Conservation (phyloP, 2,888 invertebrate genomes). For the Plagodis pulveraria region DNA sequence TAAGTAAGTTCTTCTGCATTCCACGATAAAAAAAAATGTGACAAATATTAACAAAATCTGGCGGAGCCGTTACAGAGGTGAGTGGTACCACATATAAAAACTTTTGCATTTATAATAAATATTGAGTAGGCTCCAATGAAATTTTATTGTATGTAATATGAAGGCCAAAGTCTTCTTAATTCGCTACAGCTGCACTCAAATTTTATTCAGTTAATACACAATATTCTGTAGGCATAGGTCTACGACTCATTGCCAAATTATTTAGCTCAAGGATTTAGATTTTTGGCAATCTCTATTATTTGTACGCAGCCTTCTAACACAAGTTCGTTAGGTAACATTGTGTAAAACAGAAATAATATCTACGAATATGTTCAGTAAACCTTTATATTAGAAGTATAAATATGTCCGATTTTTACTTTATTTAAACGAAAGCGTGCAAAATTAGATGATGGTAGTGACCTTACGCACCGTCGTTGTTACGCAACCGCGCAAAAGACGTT, state of each 20-base stretch:
- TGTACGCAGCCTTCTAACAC: slow-evolving; percentile 16
- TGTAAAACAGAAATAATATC: slow-evolving; percentile 38
- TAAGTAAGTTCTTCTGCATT: no score
- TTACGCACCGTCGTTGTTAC: slow-evolving; percentile 71
- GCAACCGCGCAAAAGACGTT: slow-evolving; percentile 51
- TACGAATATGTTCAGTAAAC: slow-evolving; percentile 39
- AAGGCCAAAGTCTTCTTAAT: slow-evolving; percentile 15
- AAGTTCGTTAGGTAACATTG: slow-evolving; percentile 20
- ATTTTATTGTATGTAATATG: slow-evolving; percentile 7
- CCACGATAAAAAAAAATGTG: no score
- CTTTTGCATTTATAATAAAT: no score
- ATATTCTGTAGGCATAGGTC: slow-evolving; percentile 22
- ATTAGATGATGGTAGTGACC: slow-evolving; percentile 76
- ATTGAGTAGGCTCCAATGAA: slow-evolving; percentile 1
- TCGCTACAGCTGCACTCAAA: slow-evolving; percentile 16
- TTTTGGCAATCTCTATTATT: slow-evolving; percentile 41
- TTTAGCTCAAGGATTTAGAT: slow-evolving; percentile 39
- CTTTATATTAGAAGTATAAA: slow-evolving; percentile 47
- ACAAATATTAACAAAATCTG: no score
- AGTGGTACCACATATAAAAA: no score
- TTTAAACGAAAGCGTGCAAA: slow-evolving; percentile 74
- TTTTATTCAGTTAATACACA: slow-evolving; percentile 20
- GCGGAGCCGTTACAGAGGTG: no score
- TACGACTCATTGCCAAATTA: slow-evolving; percentile 28
- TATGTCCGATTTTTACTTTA: slow-evolving; percentile 56